Conservation (phyloP, 1,140 invertebrate genomes). For the Cataglyphis hispanica region DNA sequence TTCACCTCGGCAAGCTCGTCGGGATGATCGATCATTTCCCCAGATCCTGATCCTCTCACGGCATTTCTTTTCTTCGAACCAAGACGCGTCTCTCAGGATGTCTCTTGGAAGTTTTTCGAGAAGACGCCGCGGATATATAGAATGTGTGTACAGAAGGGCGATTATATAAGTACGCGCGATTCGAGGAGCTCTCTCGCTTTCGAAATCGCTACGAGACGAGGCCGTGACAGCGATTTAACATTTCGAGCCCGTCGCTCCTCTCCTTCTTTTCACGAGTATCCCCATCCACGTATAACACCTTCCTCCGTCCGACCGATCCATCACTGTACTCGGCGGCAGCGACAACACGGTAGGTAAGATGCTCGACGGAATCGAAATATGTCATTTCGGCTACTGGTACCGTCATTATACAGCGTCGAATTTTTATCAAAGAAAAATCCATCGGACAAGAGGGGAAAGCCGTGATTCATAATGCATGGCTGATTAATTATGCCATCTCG, state of each 20-base stretch:
- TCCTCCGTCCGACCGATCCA: slow-evolving; percentile 69
- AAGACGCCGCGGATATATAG: not conserved
- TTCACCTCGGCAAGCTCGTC: slow-evolving; percentile 18
- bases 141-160: not conserved
- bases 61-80: slow-evolving; percentile 42
- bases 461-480: slow-evolving; percentile 33
- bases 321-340: slow-evolving; percentile 74
- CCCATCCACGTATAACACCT: slow-evolving; percentile 37
- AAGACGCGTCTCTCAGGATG: slow-evolving; percentile 10
- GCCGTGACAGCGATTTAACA: slow-evolving; percentile 42
- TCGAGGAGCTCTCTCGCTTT: not conserved
- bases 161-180: slow-evolving; percentile 53
- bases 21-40: slow-evolving; percentile 33
- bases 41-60: not conserved
- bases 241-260: not conserved
- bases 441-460: slow-evolving; percentile 34
- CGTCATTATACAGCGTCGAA: slow-evolving; percentile 50
- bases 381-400: slow-evolving; percentile 58
- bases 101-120: slow-evolving; percentile 9
- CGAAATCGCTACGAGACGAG: slow-evolving; percentile 15
- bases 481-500: slow-evolving; percentile 29
- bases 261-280: slow-evolving; percentile 37
- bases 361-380: slow-evolving; percentile 60
- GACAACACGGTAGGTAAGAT: slow-evolving; percentile 67
- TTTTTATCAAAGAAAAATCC: slow-evolving; percentile 31